These are phyloP conservation scores for Limanda limanda DNA, from an alignment of 2,113 vertebrate genomes.

Conservation along the genomic window DNA sequence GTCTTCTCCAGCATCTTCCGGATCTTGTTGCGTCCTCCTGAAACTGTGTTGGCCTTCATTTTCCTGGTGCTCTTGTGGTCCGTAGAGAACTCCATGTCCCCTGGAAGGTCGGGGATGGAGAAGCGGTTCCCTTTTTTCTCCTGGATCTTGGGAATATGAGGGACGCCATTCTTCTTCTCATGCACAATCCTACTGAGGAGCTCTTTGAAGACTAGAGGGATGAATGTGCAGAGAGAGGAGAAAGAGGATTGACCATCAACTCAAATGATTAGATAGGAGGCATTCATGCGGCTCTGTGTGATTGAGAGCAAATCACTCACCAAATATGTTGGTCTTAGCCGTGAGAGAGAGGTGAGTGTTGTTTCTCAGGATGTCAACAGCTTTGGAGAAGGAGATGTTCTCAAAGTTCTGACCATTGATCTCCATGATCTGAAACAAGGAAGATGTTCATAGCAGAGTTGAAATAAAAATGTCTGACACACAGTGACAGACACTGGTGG, in stretches of 20 bases:
- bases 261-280: not conserved
- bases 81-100: constrained; percentile 90
- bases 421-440: constrained; percentile 92
- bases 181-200: constrained; percentile 91
- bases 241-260: not conserved
- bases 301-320: constrained; percentile 77
- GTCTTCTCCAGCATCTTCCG: constrained; percentile 98
- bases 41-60: constrained; percentile 96
- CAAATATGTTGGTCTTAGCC: constrained; percentile 98
- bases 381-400: constrained; percentile 93
- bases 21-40: constrained; percentile 94
- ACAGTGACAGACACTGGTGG: not conserved
- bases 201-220: constrained; percentile 91
- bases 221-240: not conserved
- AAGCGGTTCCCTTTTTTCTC: constrained; percentile 97
- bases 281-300: not conserved
- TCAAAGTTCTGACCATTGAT: constrained; percentile 99
- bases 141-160: constrained; percentile 96
- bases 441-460: not conserved
- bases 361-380: constrained; percentile 92
- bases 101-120: constrained; percentile 95
- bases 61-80: constrained; percentile 94
- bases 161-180: constrained; percentile 91
- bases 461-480: not conserved
- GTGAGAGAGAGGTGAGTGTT: constrained; percentile 98